Evolutionary conservation across 2,888 invertebrate species (phyloP).

Genomic region (Morinoia aosen): DNA sequence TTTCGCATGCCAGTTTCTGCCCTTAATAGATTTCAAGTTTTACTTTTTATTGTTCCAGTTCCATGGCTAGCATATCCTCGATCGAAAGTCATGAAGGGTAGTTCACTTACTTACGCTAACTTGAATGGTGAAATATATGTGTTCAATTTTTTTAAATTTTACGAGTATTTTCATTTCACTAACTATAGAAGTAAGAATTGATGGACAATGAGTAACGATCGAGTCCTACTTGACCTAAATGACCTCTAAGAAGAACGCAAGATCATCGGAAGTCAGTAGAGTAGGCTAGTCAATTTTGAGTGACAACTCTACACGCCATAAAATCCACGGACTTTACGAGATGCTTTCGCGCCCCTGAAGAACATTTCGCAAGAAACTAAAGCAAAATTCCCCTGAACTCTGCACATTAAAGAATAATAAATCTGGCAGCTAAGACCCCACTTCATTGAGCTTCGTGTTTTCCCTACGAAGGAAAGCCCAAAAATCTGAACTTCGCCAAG

Average conservation of each 20-base stretch:
- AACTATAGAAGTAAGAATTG: too few species aligned
- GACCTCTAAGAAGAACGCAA: not conserved
- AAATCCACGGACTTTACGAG: not conserved
- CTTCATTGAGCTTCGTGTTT: conserved; percentile 23
- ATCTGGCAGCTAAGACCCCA: not conserved
- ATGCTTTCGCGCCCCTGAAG: not conserved
- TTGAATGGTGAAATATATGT: too few species aligned
- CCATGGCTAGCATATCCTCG: too few species aligned
- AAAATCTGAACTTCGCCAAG: conserved; percentile 18
- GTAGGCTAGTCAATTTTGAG: not conserved
- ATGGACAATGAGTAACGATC: too few species aligned
- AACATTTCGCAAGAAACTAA: conserved; percentile 27
- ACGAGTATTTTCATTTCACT: too few species aligned
- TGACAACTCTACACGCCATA: not conserved
- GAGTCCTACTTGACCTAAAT: not conserved
- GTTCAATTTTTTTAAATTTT: too few species aligned
- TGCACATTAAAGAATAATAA: conserved; percentile 20
- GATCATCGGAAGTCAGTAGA: not conserved
- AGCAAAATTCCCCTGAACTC: not conserved
- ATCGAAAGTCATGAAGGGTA: too few species aligned
- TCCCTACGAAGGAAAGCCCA: not conserved
- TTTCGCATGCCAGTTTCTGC: too few species aligned
- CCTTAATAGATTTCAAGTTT: too few species aligned
- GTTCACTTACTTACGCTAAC: too few species aligned
- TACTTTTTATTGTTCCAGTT: too few species aligned